Base-by-base conservation (phyloP, 2,888 invertebrate genomes). In the Gasteruption jaculator region DNA sequence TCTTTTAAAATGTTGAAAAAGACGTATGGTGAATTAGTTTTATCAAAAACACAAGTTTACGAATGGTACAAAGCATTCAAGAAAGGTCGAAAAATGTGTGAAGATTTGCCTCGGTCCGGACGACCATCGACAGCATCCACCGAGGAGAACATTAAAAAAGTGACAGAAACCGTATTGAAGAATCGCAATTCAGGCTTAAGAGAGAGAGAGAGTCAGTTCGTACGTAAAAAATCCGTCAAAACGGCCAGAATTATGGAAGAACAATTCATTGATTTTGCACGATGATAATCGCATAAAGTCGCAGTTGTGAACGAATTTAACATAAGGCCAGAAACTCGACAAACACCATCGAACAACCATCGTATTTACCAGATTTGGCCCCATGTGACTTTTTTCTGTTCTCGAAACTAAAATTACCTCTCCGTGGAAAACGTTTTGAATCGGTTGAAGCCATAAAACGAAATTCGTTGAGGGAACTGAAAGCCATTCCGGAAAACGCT, bases 81-180 rank as follows among this genome's bases (percentile, higher is more conserved):
- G 27, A 30, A 29, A 1, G 41, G 44, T 31, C 31, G 40, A 14
- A 32, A 45, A 30, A 22, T 20, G 14, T 38, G 43, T 7, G 38
- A 43, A 27, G 46, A 52, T 16, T 38, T 42, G 18, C 24, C 41
- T 11, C 38, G 43, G 15, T 41, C 48, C 12, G 48, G 45, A 29
- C 45, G 44, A 25, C 46, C 43, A 21, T 43, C 43, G 14, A 43
- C 41, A n/a, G 35, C 40, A 40, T 40, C 39, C 18, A 58, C 52
- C 37, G 48, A 58, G 38, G 56, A 54, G 49, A 58, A 60, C 46
- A 42, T 54, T 18, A 43, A 56, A 37, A 43, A 41, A 53, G 45
- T 53, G 40, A 54, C 53, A 40, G 24, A 51, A 53, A 56, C 54
- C n/a, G 36, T 39, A 4, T 5, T 37, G 20, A 25, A 22, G 1